Evolutionary conservation across 2,888 invertebrate species (phyloP), one percentile per base, ranked within the genome.

Genomic region (Mesorhabditis belari): DNA sequence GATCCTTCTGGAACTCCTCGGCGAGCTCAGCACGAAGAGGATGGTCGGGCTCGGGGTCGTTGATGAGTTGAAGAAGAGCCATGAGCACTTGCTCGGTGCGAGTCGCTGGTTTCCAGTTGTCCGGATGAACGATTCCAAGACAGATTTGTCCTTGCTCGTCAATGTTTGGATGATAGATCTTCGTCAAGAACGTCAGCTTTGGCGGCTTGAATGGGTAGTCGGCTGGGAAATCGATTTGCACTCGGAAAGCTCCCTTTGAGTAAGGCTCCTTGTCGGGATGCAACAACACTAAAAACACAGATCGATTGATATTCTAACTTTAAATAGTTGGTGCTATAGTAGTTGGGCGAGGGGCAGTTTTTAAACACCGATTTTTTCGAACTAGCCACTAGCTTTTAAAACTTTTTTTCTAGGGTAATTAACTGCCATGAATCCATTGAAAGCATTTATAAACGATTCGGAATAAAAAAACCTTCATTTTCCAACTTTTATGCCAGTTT

Each of bases 151-250:
- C 98, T 81, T 96, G 96, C 83, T 98, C 96, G 85, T 98, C 96
- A 81, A 98, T 90, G 82, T 98, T 98, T 52, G 96, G 98, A 85
- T 98, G 98, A 83, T 98, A 98, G 81, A 98, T 98, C 86, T 94
- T 96, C 69, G 98, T 98, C 85, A 92, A 92, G 84, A 98, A 98
- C 82, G 89, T 90, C 81, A 98, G 92, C 86, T 94, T 94, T 71
- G 96, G 96, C 66, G 98, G 98, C 84, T 98, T 98, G 83, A 98
- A 98, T 3, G 98, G 98, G 84, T 98, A 98, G 82, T 98, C 98
- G 61, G 96, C 93, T 59, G 98, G 98, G 83, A 95, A 98, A 82
- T 91, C 91, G 69, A 98, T 93, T 85, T 93, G 92, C 83, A 98
- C 93, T 82, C 90, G 88, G 85, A 98, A 98, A 71, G 96, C 96